Conservation (phyloP, 2,113 vertebrate species). For the Bufo bufo region DNA sequence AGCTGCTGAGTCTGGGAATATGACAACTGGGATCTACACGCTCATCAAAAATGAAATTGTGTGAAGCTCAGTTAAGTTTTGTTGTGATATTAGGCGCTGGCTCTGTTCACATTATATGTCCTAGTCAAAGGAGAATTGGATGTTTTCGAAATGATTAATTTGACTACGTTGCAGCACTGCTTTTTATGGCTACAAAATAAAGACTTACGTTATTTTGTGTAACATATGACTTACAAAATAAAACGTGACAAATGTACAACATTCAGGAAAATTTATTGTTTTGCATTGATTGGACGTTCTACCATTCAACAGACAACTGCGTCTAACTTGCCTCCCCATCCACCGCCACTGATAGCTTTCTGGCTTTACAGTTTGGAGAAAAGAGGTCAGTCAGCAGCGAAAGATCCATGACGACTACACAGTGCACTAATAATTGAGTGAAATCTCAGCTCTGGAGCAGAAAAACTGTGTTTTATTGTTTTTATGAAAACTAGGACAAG, state of each 20-base stretch:
- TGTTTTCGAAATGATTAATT: not conserved
- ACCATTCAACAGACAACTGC: not conserved
- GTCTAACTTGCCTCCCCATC: not conserved
- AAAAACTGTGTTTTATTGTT: no score
- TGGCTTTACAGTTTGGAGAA: no score
- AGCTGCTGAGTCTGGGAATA: constrained; percentile 14
- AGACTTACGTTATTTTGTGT: not conserved
- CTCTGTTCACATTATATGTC: not conserved
- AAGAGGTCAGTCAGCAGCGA: no score
- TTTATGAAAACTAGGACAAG: no score
- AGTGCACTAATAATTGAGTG: no score
- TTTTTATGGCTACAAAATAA: not conserved
- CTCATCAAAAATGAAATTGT: constrained; percentile 12
- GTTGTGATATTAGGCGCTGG: not conserved
- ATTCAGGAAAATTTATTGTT: not conserved
- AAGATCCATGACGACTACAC: no score
- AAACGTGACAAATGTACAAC: no score
- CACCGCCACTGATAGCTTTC: no score
- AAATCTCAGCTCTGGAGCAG: no score
- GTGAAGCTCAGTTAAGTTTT: constrained; percentile 13
- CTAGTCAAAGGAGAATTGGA: not conserved
- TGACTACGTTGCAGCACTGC: not conserved
- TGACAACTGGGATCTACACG: not conserved
- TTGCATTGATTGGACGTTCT: not conserved
- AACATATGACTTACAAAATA: no score